These are phyloP conservation scores for Numenius arquata DNA, from an alignment of 2,113 vertebrate genomes.

Conservation along the genomic window DNA sequence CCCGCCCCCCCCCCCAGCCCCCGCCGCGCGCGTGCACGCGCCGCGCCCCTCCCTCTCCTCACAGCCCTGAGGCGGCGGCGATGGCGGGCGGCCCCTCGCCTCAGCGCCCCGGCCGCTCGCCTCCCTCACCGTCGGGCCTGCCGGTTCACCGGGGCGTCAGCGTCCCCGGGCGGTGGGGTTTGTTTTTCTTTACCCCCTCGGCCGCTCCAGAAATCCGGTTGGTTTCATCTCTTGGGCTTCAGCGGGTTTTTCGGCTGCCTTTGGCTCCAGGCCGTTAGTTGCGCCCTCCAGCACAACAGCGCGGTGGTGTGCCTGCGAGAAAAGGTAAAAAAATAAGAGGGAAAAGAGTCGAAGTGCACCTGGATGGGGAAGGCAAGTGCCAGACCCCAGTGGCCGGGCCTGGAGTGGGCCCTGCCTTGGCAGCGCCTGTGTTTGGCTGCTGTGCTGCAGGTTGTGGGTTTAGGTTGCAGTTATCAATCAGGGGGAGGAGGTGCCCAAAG, in stretches of 20 bases:
- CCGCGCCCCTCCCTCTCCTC: neutral
- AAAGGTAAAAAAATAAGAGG: neutral
- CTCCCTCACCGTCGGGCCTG: neutral
- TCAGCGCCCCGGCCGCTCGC: neutral
- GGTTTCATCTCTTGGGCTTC: neutral
- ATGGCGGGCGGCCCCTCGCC: neutral
- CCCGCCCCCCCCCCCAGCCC: neutral
- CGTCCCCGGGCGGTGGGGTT: neutral
- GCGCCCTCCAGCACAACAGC: neutral
- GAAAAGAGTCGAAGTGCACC: neutral
- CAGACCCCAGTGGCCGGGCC: fast-evolving
- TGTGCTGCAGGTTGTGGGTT: neutral
- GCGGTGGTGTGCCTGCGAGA: neutral
- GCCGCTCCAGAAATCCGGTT: neutral
- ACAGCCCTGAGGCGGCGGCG: neutral
- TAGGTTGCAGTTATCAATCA: neutral
- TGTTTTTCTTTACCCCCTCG: neutral
- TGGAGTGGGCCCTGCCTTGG: fast-evolving
- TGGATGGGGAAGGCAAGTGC: neutral
- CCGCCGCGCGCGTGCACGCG: neutral
- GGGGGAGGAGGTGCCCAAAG: neutral
- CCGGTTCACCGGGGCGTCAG: neutral
- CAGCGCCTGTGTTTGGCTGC: neutral
- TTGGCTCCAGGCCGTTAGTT: neutral
- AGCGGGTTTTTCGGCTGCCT: neutral